Evolutionary conservation across 2,797 vertebrate species (phyloP).

Genomic region (Danio aesculapii): DNA sequence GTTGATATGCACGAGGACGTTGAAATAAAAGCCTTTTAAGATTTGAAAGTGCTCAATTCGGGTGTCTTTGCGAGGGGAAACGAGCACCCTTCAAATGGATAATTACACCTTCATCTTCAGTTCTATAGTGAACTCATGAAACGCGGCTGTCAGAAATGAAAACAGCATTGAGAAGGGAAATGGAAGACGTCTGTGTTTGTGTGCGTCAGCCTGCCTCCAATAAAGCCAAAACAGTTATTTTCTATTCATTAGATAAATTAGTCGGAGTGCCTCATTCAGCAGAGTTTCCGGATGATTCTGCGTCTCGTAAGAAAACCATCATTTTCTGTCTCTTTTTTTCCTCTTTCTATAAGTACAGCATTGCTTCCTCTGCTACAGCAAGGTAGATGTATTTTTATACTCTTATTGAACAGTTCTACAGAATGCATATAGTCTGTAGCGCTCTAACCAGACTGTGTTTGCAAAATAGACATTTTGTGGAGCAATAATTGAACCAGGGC

Average conservation of each 20-base stretch:
- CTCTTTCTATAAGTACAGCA: not conserved
- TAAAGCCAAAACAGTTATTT: constrained; percentile 62
- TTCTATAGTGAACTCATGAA: constrained; percentile 51
- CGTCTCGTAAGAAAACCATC: constrained; percentile 62
- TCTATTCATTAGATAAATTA: constrained; percentile 59
- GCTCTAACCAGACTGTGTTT: too few species aligned
- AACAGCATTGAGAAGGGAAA: constrained; percentile 39
- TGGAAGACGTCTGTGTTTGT: constrained; percentile 30
- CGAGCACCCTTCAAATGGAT: constrained; percentile 26
- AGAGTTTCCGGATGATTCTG: constrained; percentile 63
- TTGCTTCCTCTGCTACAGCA: constrained; percentile 40
- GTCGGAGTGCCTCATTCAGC: constrained; percentile 51
- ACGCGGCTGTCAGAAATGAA: constrained; percentile 42
- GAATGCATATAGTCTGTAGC: not conserved
- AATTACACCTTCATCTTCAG: constrained; percentile 47
- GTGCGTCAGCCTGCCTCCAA: constrained; percentile 43
- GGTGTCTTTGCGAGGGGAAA: constrained; percentile 16
- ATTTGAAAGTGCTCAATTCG: constrained; percentile 21
- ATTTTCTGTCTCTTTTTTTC: constrained; percentile 58
- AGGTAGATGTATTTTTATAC: constrained; percentile 59
- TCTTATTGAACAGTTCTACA: not conserved
- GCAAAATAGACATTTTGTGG: too few species aligned
- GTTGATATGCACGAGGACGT: not conserved
- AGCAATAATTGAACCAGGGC: too few species aligned
- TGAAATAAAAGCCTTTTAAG: constrained; percentile 19